Conservation (phyloP, 2,113 vertebrate genomes). For the Mixornis gularis region DNA sequence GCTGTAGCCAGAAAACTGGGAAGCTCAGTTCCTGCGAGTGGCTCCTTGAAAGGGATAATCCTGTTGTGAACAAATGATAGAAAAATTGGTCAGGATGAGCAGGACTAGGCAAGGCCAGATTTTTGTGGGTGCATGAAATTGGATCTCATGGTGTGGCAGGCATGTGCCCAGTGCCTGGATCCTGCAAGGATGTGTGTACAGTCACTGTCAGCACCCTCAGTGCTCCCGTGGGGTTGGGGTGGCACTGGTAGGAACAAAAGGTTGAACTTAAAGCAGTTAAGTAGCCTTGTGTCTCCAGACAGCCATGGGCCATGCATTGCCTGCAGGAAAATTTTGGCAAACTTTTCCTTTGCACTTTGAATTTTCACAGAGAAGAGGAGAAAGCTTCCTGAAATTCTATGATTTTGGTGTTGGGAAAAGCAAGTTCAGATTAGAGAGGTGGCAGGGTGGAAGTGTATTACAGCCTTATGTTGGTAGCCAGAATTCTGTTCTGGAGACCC, state of each 20-base stretch:
- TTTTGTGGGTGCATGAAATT: not conserved
- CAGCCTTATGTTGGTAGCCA: not conserved
- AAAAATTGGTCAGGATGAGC: not conserved
- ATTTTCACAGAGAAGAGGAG: not conserved
- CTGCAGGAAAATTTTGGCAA: not conserved
- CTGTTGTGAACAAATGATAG: not conserved
- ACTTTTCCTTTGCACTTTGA: not conserved
- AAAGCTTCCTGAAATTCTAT: not conserved
- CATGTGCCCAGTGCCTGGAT: fast-evolving
- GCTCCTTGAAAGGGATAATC: not conserved
- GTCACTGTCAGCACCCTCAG: not conserved
- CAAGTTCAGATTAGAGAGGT: not conserved
- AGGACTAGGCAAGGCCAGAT: not conserved
- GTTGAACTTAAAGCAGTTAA: not conserved
- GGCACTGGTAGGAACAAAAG: not conserved
- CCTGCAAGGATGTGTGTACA: not conserved
- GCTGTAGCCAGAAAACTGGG: not conserved
- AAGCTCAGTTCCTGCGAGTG: not conserved
- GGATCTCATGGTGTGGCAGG: fast-evolving
- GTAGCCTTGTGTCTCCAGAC: not conserved
- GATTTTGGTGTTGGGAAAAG: not conserved
- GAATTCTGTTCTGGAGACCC: not conserved
- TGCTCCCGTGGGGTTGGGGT: fast-evolving
- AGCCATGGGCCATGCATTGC: fast-evolving
- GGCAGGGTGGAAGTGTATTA: no score